These are phyloP conservation scores for Kryptopterus vitreolus DNA, from an alignment of 2,797 vertebrate species.

Conservation along the genomic window DNA sequence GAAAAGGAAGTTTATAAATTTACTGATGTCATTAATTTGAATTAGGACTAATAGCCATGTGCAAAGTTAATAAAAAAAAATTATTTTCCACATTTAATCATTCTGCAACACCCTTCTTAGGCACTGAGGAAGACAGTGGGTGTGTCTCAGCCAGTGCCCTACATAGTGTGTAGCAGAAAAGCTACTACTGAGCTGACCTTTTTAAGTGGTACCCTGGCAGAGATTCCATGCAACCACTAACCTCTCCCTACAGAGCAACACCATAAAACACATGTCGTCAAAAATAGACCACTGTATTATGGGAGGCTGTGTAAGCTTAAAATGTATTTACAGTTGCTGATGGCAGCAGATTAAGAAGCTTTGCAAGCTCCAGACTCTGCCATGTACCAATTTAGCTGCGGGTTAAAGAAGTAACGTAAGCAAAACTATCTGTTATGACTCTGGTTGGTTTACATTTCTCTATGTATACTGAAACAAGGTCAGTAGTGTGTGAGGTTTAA, in stretches of 20 bases:
- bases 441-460: neutral
- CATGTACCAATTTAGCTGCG: conserved; percentile 26
- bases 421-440: conserved; percentile 12
- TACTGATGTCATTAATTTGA: neutral
- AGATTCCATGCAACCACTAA: conserved; percentile 36
- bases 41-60: neutral
- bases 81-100: neutral
- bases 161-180: conserved; percentile 6
- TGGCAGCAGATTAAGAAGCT: conserved; percentile 32
- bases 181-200: conserved; percentile 39
- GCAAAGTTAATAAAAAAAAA: neutral
- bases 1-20: neutral
- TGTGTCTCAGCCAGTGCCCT: conserved; percentile 26
- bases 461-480: conserved; percentile 1
- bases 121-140: neutral
- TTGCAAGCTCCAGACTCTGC: conserved; percentile 1
- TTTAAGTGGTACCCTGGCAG: conserved; percentile 43
- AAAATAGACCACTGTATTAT: conserved; percentile 45
- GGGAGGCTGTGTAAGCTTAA: conserved; percentile 30
- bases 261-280: conserved; percentile 39
- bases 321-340: conserved; percentile 42
- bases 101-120: neutral
- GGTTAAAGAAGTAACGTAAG: conserved; percentile 20
- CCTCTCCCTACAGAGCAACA: conserved; percentile 25
- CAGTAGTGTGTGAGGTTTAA: neutral